A percentile compares a stretch with the other conserved stretches of the same genome.
Conservation (phyloP, 2,888 invertebrate species). For the Osedax frankpressi region DNA sequence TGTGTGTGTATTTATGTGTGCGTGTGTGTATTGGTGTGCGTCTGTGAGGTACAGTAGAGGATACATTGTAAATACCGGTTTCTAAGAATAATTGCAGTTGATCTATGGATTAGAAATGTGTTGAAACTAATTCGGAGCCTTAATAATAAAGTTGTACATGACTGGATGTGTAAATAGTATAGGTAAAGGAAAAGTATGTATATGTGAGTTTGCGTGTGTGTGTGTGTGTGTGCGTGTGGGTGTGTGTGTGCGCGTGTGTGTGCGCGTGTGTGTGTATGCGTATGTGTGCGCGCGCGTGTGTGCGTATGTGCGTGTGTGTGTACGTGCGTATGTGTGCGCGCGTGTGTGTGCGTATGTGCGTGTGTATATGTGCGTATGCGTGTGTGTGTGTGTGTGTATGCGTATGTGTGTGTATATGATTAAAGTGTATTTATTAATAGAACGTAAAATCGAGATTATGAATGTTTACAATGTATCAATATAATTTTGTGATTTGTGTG, state of each 20-base stretch:
- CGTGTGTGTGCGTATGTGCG: neutral
- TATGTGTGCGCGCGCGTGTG: neutral
- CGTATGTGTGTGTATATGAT: neutral
- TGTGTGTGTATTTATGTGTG: too few species aligned
- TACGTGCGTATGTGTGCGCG: neutral
- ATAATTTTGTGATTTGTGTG: too few species aligned
- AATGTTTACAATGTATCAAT: too few species aligned
- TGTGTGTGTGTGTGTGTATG: neutral
- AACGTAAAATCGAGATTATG: too few species aligned
- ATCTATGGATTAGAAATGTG: too few species aligned
- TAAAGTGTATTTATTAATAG: neutral
- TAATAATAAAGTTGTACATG: too few species aligned
- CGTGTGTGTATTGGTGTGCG: too few species aligned
- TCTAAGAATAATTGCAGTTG: too few species aligned
- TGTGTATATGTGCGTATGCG: neutral
- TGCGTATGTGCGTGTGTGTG: neutral
- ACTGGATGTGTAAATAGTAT: neutral
- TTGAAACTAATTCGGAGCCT: too few species aligned
- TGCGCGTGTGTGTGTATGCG: constrained; percentile 8
- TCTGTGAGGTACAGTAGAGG: too few species aligned
- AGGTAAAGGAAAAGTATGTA: neutral
- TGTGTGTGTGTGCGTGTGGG: constrained; percentile 3
- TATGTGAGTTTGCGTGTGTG: neutral
- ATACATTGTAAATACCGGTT: too few species aligned
- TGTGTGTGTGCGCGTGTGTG: constrained; percentile 9